phyloP scores from a whole-genome alignment of 2,797 vertebrate species.

The Tapera naevia region DNA sequence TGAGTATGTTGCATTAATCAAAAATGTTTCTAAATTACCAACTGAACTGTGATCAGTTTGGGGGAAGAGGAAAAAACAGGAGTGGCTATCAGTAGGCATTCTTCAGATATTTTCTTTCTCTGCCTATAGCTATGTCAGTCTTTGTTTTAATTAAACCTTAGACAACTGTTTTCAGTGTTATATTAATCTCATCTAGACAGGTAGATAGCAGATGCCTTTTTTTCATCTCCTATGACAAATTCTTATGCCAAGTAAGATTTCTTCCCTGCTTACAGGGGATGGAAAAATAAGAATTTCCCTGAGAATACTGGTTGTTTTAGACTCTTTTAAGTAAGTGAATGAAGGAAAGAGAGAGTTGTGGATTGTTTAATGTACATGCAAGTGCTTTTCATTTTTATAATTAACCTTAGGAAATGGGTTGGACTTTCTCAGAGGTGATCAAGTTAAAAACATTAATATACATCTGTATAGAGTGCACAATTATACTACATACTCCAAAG shows the following conservation, averaged over 20 bases:
- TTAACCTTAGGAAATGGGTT: background rate
- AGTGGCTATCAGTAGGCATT: background rate
- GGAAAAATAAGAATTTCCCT: background rate
- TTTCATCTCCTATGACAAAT: background rate
- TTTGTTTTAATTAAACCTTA: background rate
- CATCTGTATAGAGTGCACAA: background rate
- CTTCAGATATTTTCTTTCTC: background rate
- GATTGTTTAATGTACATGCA: rapidly evolving
- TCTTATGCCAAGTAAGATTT: background rate
- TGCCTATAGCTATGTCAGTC: background rate
- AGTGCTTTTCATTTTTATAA: background rate
- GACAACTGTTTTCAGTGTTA: background rate
- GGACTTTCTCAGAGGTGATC: background rate
- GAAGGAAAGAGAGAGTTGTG: background rate
- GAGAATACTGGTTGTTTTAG: background rate
- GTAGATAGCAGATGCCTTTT: background rate
- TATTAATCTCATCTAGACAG: background rate
- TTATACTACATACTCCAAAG: background rate
- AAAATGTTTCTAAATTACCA: background rate
- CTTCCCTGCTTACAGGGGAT: background rate
- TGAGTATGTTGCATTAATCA: background rate
- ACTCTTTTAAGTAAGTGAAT: background rate
- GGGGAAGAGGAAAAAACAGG: background rate
- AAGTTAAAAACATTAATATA: background rate
- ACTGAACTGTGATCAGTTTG: background rate